Evolutionary conservation across 2,888 invertebrate species (phyloP).

Genomic region (Hipparchia sbordonii): DNA sequence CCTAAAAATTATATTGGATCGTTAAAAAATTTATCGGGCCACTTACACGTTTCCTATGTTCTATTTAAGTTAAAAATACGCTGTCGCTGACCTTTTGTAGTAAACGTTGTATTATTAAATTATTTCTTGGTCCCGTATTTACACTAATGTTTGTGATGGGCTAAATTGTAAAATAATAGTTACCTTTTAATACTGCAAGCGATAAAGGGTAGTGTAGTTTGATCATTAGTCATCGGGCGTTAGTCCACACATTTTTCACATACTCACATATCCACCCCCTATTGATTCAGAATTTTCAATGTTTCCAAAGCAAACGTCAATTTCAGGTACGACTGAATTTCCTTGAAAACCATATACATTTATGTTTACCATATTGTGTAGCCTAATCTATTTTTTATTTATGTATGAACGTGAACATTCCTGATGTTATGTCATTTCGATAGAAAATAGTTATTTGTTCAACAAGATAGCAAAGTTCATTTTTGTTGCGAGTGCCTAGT

Average conservation of each 20-base stretch:
- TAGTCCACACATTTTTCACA: slow-evolving; percentile 37
- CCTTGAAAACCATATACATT: slow-evolving; percentile 30
- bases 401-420: slow-evolving; percentile 1
- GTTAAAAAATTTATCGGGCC: too few species aligned
- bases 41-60: too few species aligned
- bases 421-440: not conserved
- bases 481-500: too few species aligned
- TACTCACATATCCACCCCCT: slow-evolving; percentile 24
- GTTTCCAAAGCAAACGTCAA: slow-evolving; percentile 34
- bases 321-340: slow-evolving; percentile 28
- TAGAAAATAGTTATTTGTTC: too few species aligned
- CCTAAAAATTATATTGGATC: too few species aligned
- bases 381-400: slow-evolving; percentile 20
- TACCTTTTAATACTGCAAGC: slow-evolving; percentile 35
- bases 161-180: slow-evolving; percentile 32
- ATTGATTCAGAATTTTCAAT: slow-evolving; percentile 41
- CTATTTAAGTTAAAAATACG: not conserved
- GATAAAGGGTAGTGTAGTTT: slow-evolving; percentile 18
- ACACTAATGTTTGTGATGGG: slow-evolving; percentile 19
- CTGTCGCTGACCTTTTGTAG: slow-evolving; percentile 2
- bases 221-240: slow-evolving; percentile 41
- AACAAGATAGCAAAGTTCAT: too few species aligned
- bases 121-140: slow-evolving; percentile 3
- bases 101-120: slow-evolving; percentile 6
- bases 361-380: slow-evolving; percentile 26